These are phyloP conservation scores for Echinarachnius parma DNA, from an alignment of 53 echinoderm and acorn worm genomes.

Conservation along the genomic window DNA sequence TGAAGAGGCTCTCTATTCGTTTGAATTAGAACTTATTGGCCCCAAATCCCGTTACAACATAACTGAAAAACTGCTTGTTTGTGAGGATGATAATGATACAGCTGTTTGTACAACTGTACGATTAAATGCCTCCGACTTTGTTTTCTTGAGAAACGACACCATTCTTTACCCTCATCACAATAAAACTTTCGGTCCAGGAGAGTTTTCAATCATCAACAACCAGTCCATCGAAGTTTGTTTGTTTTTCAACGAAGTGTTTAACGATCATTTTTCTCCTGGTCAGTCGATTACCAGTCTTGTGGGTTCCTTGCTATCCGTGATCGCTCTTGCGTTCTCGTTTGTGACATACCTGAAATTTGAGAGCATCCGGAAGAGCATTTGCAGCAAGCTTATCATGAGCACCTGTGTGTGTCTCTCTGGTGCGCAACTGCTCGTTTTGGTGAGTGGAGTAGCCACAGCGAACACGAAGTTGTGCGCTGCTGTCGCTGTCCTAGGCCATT, in stretches of 20 bases:
- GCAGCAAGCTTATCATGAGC: conserved; percentile 56
- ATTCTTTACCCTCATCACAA: neutral
- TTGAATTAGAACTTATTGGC: too few relatives aligned
- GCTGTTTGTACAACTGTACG: too few relatives aligned
- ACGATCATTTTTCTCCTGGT: neutral
- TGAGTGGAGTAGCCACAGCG: conserved; percentile 38
- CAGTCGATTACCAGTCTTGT: conserved; percentile 46
- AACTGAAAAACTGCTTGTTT: too few relatives aligned
- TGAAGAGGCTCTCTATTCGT: too few relatives aligned
- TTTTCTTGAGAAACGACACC: conserved; percentile 1
- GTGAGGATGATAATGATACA: too few relatives aligned
- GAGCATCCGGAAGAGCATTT: conserved; percentile 47
- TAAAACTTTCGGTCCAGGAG: neutral
- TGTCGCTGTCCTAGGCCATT: conserved; percentile 59
- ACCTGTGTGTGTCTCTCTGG: conserved; percentile 46
- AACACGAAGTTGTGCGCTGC: conserved; percentile 42
- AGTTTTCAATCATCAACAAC: neutral
- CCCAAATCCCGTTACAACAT: too few relatives aligned
- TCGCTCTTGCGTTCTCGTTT: conserved; percentile 37
- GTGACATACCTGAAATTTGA: conserved; percentile 53
- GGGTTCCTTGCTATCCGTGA: conserved; percentile 50
- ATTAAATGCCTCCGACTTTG: conserved; percentile 10
- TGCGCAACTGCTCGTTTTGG: conserved; percentile 60
- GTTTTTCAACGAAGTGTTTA: neutral
- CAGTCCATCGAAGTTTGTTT: conserved; percentile 22